These are phyloP conservation scores for Stigmatopora argus DNA, from an alignment of 2,113 vertebrate species.

Conservation along the genomic window DNA sequence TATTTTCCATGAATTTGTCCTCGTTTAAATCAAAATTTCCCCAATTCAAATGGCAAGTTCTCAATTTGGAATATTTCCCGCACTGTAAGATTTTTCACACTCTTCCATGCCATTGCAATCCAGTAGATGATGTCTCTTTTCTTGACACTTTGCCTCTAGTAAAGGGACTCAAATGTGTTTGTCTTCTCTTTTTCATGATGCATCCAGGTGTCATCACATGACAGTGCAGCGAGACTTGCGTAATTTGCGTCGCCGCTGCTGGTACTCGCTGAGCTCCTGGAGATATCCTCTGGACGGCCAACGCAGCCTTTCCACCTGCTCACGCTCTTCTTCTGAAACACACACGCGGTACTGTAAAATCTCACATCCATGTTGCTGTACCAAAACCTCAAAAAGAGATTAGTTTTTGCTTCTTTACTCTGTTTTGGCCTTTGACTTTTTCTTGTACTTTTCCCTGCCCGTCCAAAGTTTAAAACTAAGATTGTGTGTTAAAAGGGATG, in stretches of 20 bases:
- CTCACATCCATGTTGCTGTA: not conserved
- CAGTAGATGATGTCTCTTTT: slow-evolving; percentile 4
- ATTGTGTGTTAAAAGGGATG: slow-evolving; percentile 22
- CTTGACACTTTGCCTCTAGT: not conserved
- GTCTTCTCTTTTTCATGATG: slow-evolving; percentile 6
- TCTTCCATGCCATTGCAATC: not conserved
- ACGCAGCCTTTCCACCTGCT: slow-evolving; percentile 85
- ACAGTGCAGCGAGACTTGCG: slow-evolving; percentile 84
- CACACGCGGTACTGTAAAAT: slow-evolving; percentile 4
- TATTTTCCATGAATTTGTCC: too few relatives aligned
- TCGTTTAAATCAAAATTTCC: not conserved
- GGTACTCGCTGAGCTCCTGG: slow-evolving; percentile 92
- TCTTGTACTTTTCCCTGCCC: slow-evolving; percentile 34
- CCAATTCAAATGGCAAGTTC: not conserved
- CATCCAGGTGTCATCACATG: slow-evolving; percentile 73
- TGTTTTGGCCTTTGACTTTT: slow-evolving; percentile 12
- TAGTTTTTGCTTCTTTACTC: not conserved
- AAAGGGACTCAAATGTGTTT: not conserved
- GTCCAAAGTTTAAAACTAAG: slow-evolving; percentile 33
- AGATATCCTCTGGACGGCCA: slow-evolving; percentile 92
- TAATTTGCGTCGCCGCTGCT: slow-evolving; percentile 84
- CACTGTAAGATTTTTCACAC: too few relatives aligned
- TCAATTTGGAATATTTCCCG: too few relatives aligned
- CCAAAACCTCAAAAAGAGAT: not conserved
- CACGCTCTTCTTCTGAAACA: slow-evolving; percentile 84